phyloP scores from a whole-genome alignment of 2,888 invertebrate species.

The Automeris io region DNA sequence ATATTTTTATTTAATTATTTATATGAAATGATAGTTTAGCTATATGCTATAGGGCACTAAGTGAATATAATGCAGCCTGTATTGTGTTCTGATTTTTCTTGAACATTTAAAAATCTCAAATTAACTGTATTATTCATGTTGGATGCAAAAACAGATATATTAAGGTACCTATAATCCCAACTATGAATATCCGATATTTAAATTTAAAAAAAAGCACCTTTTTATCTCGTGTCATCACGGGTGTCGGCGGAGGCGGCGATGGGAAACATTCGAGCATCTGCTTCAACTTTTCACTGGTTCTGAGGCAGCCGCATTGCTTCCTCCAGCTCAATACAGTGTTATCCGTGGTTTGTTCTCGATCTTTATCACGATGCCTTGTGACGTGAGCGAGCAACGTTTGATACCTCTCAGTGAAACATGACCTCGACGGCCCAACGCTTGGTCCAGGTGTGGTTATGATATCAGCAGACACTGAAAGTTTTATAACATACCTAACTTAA shows the following conservation, averaged over 20 bases:
- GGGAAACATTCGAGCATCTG: constrained; percentile 46
- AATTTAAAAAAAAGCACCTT: neutral
- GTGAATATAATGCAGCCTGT: too few relatives aligned
- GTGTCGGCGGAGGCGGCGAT: constrained; percentile 42
- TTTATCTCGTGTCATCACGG: constrained; percentile 12
- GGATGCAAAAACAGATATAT: too few relatives aligned
- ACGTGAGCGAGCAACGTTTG: neutral
- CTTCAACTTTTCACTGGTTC: constrained; percentile 58
- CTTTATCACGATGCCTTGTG: neutral
- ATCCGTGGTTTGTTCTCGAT: neutral
- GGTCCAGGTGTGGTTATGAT: neutral
- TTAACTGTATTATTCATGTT: too few relatives aligned
- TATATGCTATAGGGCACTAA: too few relatives aligned
- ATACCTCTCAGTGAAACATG: neutral
- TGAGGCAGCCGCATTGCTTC: constrained; percentile 48
- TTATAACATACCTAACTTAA: too few relatives aligned
- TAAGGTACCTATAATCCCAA: too few relatives aligned
- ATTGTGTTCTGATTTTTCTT: too few relatives aligned
- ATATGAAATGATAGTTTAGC: too few relatives aligned
- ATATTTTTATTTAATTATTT: too few relatives aligned
- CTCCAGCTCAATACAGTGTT: constrained; percentile 21
- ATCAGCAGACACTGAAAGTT: neutral
- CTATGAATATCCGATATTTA: too few relatives aligned
- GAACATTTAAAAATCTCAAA: too few relatives aligned
- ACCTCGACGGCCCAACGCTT: neutral